These are phyloP conservation scores for Conus canariensis DNA, from an alignment of 2,888 invertebrate genomes.

Conservation along the genomic window DNA sequence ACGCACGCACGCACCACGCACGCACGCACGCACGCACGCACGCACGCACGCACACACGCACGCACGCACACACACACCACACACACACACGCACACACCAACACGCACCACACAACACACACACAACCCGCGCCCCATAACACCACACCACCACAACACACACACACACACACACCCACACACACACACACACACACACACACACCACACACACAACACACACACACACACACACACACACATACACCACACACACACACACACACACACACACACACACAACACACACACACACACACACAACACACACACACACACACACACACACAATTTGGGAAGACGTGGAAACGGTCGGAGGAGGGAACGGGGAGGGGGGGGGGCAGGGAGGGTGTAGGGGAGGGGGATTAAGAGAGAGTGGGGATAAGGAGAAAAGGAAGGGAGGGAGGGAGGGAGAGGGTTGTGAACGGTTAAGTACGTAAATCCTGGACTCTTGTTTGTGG, in stretches of 20 bases:
- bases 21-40: no score
- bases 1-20: no score
- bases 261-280: background rate
- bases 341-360: background rate
- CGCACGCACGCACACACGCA: background rate
- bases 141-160: no score
- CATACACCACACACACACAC: background rate
- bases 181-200: background rate
- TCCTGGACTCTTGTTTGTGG: no score
- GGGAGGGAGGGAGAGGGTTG: background rate
- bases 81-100: no score
- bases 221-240: constrained; percentile 10
- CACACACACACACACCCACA: background rate
- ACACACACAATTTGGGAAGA: background rate
- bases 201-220: background rate
- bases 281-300: no score
- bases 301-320: no score
- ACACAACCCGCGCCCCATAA: no score
- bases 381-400: background rate
- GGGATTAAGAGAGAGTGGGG: background rate
- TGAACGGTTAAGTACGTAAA: background rate
- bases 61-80: background rate
- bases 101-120: no score
- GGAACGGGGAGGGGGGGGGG: background rate
- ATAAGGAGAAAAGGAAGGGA: background rate